phyloP scores from a whole-genome alignment of 2,113 vertebrate species.

The Piaya cayana region DNA sequence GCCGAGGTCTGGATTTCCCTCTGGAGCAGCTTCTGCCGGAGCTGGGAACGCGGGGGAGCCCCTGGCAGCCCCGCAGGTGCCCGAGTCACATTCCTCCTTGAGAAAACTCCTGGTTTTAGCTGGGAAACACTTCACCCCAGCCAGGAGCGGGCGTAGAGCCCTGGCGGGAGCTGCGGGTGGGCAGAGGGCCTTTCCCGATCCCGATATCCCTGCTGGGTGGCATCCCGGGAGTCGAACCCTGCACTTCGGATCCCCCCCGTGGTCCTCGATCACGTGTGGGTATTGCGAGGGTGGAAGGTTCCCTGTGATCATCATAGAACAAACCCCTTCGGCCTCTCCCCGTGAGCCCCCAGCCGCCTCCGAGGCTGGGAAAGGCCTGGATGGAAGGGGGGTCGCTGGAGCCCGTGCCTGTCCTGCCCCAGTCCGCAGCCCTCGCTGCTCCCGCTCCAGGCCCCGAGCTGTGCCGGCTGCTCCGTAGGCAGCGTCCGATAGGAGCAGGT shows the following conservation, averaged over 20 bases:
- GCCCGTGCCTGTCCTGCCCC: background rate
- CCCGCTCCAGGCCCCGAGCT: background rate
- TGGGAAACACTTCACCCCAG: background rate
- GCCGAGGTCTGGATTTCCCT: background rate
- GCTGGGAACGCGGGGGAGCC: background rate
- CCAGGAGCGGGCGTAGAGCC: background rate
- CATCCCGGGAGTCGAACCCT: background rate
- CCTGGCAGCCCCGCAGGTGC: background rate
- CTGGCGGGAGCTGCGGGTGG: background rate
- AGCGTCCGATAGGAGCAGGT: background rate
- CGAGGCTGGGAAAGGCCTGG: background rate
- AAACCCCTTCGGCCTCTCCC: background rate
- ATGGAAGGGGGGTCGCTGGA: background rate
- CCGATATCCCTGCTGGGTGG: background rate
- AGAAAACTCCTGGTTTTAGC: background rate
- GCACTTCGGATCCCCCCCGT: background rate
- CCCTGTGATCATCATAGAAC: background rate
- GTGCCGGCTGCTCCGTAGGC: background rate
- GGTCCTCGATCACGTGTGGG: rapidly evolving
- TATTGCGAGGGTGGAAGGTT: background rate
- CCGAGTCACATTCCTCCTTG: background rate
- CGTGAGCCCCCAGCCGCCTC: background rate
- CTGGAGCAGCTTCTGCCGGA: background rate
- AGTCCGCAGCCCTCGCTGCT: background rate
- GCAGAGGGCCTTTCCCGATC: background rate